Evolutionary conservation across 2,797 vertebrate genomes (phyloP).

Genomic region (Leptatherina wallacei): DNA sequence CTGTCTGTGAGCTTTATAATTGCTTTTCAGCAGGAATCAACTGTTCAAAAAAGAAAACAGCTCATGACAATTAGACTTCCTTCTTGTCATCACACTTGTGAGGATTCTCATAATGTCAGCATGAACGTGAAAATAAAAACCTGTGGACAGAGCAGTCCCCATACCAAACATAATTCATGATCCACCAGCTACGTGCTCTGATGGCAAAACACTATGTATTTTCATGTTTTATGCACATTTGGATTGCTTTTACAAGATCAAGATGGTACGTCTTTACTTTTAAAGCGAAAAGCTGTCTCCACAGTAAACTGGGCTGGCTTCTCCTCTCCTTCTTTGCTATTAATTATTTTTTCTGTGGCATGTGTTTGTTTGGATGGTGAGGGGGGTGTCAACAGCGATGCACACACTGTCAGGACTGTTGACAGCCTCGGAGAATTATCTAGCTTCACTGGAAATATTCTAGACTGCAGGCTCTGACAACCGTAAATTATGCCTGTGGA

Average conservation of each 20-base stretch:
- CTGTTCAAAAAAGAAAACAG: conserved; percentile 16
- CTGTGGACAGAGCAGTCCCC: conserved; percentile 73
- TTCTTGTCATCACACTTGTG: conserved; percentile 36
- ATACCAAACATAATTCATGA: conserved; percentile 79
- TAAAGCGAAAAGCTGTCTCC: conserved; percentile 74
- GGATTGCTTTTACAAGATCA: conserved; percentile 85
- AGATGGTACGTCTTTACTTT: conserved; percentile 74
- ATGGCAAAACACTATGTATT: conserved; percentile 74
- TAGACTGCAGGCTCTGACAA: conserved; percentile 81
- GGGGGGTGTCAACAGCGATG: conserved; percentile 82
- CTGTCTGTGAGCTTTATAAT: conserved; percentile 44
- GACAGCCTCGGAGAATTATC: conserved; percentile 85
- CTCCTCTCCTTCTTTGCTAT: conserved; percentile 76
- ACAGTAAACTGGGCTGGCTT: conserved; percentile 71
- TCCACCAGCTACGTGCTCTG: conserved; percentile 69
- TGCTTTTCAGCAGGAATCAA: conserved; percentile 42
- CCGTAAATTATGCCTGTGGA: conserved; percentile 83
- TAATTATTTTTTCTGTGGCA: conserved; percentile 86
- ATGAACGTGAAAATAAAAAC: conserved; percentile 54
- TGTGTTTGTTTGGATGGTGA: conserved; percentile 84
- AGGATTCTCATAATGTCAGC: conserved; percentile 57
- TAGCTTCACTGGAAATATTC: conserved; percentile 83
- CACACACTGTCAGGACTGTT: conserved; percentile 85
- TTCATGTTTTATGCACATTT: conserved; percentile 87
- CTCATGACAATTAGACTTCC: conserved; percentile 70